phyloP scores from a whole-genome alignment of 2,888 invertebrate genomes.

The Sericinus montela region DNA sequence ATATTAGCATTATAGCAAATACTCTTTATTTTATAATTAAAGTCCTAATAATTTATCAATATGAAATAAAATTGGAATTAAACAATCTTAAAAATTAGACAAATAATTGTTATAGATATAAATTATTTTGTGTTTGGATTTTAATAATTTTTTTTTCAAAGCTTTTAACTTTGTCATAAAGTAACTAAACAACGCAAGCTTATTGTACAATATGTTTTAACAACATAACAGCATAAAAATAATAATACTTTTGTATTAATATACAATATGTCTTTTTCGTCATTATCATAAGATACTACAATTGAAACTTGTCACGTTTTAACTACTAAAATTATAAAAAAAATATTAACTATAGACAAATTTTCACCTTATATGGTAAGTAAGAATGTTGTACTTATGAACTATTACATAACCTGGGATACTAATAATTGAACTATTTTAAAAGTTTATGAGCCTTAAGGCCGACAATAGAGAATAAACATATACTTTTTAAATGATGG shows the following conservation, averaged over 20 bases:
- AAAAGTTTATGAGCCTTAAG: not conserved
- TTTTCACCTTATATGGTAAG: constrained; percentile 13
- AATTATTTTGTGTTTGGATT: no score
- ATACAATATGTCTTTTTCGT: no score
- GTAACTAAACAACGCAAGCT: no score
- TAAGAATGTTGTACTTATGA: constrained; percentile 14
- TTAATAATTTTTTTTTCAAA: no score
- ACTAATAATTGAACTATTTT: constrained; percentile 5
- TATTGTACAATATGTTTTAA: not conserved
- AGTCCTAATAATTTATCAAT: not conserved
- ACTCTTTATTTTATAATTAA: no score
- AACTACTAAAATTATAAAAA: constrained; percentile 1
- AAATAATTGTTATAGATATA: no score
- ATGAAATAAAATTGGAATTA: no score
- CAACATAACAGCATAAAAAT: not conserved
- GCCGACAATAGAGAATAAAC: not conserved
- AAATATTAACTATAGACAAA: constrained; percentile 4
- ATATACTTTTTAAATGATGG: not conserved
- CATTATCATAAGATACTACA: constrained; percentile 1
- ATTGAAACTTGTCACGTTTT: constrained; percentile 5
- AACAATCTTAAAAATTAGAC: no score
- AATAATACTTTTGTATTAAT: not conserved
- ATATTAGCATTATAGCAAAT: no score
- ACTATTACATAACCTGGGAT: constrained; percentile 2
- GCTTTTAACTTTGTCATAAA: no score